Evolutionary conservation across 2,113 vertebrate genomes (phyloP).

Genomic region (Turnix velox): DNA sequence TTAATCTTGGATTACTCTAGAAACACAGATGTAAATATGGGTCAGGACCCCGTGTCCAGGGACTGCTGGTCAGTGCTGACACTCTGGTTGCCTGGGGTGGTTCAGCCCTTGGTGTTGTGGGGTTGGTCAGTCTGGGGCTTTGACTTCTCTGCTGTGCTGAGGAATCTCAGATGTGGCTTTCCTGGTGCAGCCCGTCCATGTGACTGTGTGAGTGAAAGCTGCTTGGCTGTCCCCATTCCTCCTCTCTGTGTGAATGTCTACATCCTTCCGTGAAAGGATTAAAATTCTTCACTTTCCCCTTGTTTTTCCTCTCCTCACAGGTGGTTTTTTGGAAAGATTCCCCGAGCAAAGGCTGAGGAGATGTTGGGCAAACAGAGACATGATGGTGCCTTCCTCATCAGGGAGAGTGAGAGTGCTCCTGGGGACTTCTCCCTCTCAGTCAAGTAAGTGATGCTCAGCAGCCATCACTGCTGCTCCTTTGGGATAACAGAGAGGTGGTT

Average conservation of each 20-base stretch:
- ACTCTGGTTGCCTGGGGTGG: background rate
- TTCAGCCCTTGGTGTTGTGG: background rate
- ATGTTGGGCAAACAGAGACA: conserved; percentile 98
- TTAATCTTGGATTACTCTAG: conserved; percentile 4
- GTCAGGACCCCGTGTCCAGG: background rate
- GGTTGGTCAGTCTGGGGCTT: background rate
- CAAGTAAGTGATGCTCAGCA: conserved; percentile 81
- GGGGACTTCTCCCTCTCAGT: conserved; percentile 98
- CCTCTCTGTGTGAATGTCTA: background rate
- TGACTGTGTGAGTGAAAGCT: background rate
- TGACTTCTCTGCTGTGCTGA: background rate
- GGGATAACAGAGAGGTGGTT: background rate
- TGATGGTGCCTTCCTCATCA: conserved; percentile 95
- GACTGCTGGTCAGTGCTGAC: background rate
- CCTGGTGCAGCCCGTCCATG: background rate
- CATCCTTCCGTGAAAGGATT: background rate
- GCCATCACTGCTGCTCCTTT: background rate
- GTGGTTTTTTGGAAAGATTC: conserved; percentile 99
- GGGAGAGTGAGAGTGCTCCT: conserved; percentile 97
- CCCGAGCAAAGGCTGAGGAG: conserved; percentile 96
- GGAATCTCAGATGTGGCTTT: background rate
- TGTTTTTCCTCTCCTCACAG: conserved; percentile 67
- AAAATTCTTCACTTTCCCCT: background rate
- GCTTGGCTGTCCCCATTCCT: background rate
- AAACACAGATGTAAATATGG: background rate